Base-by-base conservation (phyloP, 2,113 vertebrate genomes). In the Thryonomys swinderianus region DNA sequence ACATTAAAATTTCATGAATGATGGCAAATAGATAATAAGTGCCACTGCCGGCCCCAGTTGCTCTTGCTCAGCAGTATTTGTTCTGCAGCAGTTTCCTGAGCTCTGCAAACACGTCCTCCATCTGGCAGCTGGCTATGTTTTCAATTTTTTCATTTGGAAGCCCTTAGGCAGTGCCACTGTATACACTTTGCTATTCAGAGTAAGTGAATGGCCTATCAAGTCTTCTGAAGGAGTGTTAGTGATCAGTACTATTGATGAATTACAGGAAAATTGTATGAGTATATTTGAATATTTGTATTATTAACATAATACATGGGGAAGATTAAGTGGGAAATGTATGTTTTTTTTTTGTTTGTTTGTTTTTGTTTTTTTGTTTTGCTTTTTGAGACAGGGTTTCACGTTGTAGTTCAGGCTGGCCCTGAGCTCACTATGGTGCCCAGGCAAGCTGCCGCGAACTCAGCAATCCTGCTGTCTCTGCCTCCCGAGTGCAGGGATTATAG, bases 1-100 rank as follows among this genome's bases (percentile, higher is more conserved):
- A 97, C 92, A 96, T 97, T 96, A 64, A 95, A 74, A 30, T 95
- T 92, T 97, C 96, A 95, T 91, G 93, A 96, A 95, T 95, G 87
- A 85, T 55, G 94, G 37, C 80, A 95, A 95, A 96, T 20, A 78
- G 53, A 87, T 73, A 64, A 86, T 85, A 93, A 83, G 64, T 34
- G 59, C 88, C 90, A 66, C 73, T 21, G 64, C 89, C 87, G 48
- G 13, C 17, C 86, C 85, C 48, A 69, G 51, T 84, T 87, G 61
- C 90, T 93, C 71, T 91, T 97, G 78, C 88, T 66, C 40, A 88
- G 20, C 76, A 94, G 27, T 48, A 64, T 87, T 88, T 90, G 30
- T 87, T 95, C 90, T 59, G 91, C 76, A 96, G 83, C 80, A 69
- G 91, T 97, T 96, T 96, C 88, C 92, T 32, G 85, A 96, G 73